phyloP scores from a whole-genome alignment of 2,113 vertebrate genomes.

The Copsychus sechellarum region DNA sequence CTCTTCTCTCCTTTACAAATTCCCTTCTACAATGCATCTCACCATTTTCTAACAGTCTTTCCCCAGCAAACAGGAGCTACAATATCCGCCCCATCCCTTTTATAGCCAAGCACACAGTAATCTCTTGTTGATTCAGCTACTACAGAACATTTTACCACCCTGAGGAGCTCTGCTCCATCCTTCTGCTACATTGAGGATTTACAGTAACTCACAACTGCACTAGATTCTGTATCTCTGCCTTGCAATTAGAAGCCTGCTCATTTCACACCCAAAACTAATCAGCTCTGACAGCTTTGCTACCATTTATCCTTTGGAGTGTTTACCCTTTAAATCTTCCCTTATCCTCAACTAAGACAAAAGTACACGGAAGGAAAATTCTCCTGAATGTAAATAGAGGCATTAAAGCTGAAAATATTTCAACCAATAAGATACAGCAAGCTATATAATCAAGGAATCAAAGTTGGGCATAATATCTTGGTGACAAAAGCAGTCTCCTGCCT shows the following conservation, averaged over 20 bases:
- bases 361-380: not conserved
- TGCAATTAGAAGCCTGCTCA: not conserved
- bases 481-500: not conserved
- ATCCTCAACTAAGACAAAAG: not conserved
- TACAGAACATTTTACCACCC: not conserved
- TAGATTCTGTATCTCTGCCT: not conserved
- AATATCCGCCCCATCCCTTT: not conserved
- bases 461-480: accelerated
- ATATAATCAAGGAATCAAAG: not conserved
- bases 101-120: not conserved
- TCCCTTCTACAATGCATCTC: not conserved
- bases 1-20: not conserved
- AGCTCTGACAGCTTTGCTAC: not conserved
- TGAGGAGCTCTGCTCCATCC: not conserved
- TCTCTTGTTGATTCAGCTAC: not conserved
- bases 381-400: not conserved
- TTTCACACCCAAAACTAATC: not conserved
- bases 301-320: not conserved
- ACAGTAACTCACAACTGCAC: not conserved
- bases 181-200: not conserved
- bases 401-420: not conserved
- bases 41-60: not conserved
- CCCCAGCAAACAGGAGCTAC: not conserved
- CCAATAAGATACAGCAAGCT: accelerated
- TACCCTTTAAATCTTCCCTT: not conserved